Percentiles rank a stretch among this genome's conserved stretches.
phyloP scores from a whole-genome alignment of 2,113 vertebrate species.

The Raja brachyura region DNA sequence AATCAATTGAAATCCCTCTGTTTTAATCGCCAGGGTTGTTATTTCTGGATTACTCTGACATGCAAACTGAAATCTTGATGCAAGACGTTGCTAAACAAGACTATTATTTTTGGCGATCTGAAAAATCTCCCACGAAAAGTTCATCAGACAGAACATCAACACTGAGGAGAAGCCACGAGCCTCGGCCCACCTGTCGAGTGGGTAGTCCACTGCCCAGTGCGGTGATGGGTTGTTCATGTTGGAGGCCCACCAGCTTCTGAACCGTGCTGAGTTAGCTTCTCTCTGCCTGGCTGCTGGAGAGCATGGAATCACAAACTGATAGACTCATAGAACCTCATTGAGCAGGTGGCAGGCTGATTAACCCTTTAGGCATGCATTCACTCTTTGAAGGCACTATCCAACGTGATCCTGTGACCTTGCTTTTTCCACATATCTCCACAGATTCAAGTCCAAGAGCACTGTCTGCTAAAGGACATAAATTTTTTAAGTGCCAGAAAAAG shows the following conservation, averaged over 20 bases:
- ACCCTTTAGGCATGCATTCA: neutral
- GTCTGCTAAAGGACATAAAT: too few species aligned
- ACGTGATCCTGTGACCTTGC: neutral
- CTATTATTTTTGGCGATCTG: constrained; percentile 13
- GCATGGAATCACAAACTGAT: neutral
- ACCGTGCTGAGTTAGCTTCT: neutral
- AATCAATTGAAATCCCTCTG: neutral
- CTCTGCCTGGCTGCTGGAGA: neutral
- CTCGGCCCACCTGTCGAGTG: neutral
- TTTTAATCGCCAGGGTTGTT: neutral
- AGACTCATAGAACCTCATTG: neutral
- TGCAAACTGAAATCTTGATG: constrained; percentile 15
- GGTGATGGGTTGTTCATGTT: neutral
- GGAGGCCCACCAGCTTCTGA: neutral
- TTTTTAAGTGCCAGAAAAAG: too few species aligned
- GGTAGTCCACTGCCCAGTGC: neutral
- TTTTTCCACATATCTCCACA: neutral
- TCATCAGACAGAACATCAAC: neutral
- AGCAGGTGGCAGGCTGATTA: neutral
- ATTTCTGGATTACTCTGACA: neutral
- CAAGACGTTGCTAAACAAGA: neutral
- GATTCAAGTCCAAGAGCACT: too few species aligned
- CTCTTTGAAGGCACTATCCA: neutral
- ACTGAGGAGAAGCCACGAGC: neutral
- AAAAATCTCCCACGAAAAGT: neutral